phyloP scores from a whole-genome alignment of 1,140 invertebrate species.

The Rhagoletis pomonella region DNA sequence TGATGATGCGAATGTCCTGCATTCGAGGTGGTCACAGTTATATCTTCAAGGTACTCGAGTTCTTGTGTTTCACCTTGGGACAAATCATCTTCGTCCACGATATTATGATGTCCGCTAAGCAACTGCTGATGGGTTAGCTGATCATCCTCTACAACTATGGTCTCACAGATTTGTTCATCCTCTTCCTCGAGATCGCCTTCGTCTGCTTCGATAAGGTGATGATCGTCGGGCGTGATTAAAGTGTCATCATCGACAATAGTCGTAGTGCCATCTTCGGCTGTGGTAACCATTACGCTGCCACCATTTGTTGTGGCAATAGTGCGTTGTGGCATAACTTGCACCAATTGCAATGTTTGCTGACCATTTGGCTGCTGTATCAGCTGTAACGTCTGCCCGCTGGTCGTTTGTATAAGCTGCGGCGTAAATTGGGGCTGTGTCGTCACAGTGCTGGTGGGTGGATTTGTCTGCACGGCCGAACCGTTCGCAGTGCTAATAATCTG shows the following conservation, averaged over 20 bases:
- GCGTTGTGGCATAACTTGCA: slow-evolving; percentile 66
- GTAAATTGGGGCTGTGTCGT: slow-evolving; percentile 64
- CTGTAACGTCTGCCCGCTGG: slow-evolving; percentile 69
- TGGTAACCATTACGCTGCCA: slow-evolving; percentile 20
- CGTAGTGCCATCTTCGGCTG: slow-evolving; percentile 57
- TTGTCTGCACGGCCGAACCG: slow-evolving; percentile 59
- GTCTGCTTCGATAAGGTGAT: slow-evolving; percentile 59
- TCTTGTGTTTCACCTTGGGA: slow-evolving; percentile 67
- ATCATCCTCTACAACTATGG: slow-evolving; percentile 70
- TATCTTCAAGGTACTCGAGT: slow-evolving; percentile 61
- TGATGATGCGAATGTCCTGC: slow-evolving; percentile 53
- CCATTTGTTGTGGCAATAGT: slow-evolving; percentile 58
- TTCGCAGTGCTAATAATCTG: slow-evolving; percentile 62
- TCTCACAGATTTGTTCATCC: slow-evolving; percentile 61
- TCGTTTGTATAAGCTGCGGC: slow-evolving; percentile 68
- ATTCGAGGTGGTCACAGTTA: slow-evolving; percentile 57
- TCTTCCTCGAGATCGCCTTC: slow-evolving; percentile 64
- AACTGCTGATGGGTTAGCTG: slow-evolving; percentile 63
- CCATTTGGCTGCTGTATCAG: slow-evolving; percentile 72
- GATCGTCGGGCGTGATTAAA: slow-evolving; percentile 54
- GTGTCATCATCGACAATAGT: slow-evolving; percentile 65
- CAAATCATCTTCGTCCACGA: slow-evolving; percentile 65
- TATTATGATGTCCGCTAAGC: slow-evolving; percentile 32
- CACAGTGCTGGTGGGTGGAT: slow-evolving; percentile 50
- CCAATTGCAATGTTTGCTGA: slow-evolving; percentile 69